These are phyloP conservation scores for Leptocoma aspasia DNA, from an alignment of 2,113 vertebrate species.

Conservation along the genomic window DNA sequence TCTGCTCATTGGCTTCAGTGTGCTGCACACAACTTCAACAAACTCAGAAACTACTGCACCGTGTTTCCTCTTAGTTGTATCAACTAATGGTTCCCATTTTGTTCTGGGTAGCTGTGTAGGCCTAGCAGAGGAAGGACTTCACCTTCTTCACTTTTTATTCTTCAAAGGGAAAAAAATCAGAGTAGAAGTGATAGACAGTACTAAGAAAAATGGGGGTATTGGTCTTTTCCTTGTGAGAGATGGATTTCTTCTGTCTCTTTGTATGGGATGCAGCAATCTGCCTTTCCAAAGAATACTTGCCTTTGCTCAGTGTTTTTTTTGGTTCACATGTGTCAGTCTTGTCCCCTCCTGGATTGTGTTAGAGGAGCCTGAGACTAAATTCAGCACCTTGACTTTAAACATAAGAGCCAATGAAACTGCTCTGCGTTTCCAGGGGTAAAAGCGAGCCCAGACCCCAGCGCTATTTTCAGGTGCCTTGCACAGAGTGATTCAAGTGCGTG, in stretches of 20 bases:
- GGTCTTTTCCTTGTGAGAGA: not conserved
- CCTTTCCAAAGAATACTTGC: not conserved
- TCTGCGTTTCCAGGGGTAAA: not conserved
- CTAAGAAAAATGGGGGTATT: not conserved
- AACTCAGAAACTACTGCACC: not conserved
- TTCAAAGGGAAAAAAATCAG: not conserved
- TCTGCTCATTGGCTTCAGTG: not conserved
- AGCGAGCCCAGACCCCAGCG: not conserved
- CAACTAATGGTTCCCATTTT: not conserved
- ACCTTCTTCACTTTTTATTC: not conserved
- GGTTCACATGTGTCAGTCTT: not conserved
- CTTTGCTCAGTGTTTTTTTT: not conserved
- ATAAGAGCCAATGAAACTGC: not conserved
- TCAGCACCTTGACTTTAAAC: not conserved
- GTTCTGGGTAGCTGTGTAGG: not conserved
- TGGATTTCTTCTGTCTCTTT: not conserved
- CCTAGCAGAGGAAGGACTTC: not conserved
- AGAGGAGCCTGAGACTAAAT: not conserved
- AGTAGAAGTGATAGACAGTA: not conserved
- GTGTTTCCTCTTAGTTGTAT: not conserved
- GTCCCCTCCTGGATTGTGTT: not conserved
- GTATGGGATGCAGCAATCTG: not conserved
- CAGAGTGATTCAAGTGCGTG: not conserved
- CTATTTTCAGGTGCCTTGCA: slow-evolving; percentile 30
- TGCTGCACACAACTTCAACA: not conserved